A percentile compares a stretch with the other conserved stretches of the same genome.
phyloP scores from a whole-genome alignment of 2,113 vertebrate genomes.

The Emydocephalus ijimae region DNA sequence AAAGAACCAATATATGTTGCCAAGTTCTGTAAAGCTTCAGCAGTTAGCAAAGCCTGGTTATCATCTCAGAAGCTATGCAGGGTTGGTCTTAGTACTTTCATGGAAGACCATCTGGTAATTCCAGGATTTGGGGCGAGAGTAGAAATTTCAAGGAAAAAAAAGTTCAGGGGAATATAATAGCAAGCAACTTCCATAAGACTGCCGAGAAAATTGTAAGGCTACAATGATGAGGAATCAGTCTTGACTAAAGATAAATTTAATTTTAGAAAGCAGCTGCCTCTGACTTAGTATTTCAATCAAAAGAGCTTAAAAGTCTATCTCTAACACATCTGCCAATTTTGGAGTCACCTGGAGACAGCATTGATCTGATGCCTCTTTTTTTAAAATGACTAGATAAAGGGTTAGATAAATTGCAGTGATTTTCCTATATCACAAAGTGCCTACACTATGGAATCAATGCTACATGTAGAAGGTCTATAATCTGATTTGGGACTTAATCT shows the following conservation, averaged over 20 bases:
- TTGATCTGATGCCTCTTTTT: background rate
- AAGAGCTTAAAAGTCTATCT: background rate
- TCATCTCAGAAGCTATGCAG: background rate
- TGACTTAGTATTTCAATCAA: background rate
- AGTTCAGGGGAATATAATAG: background rate
- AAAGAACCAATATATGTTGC: background rate
- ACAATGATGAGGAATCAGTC: background rate
- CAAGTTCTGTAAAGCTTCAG: background rate
- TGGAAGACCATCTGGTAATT: background rate
- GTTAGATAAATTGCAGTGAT: background rate
- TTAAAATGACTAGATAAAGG: background rate
- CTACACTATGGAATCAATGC: background rate
- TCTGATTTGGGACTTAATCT: background rate
- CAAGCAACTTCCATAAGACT: background rate
- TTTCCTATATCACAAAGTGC: background rate
- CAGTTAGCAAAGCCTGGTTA: background rate
- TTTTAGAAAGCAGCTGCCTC: background rate
- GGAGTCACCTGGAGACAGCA: background rate
- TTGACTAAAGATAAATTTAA: background rate
- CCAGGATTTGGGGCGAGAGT: background rate
- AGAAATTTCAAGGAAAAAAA: background rate
- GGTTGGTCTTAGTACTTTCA: background rate
- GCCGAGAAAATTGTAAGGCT: background rate
- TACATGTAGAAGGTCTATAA: background rate
- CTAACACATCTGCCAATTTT: background rate